Evolutionary conservation across 2,113 vertebrate species (phyloP), one percentile per base, ranked within the genome.

Genomic region (Mormyrus iriodes): DNA sequence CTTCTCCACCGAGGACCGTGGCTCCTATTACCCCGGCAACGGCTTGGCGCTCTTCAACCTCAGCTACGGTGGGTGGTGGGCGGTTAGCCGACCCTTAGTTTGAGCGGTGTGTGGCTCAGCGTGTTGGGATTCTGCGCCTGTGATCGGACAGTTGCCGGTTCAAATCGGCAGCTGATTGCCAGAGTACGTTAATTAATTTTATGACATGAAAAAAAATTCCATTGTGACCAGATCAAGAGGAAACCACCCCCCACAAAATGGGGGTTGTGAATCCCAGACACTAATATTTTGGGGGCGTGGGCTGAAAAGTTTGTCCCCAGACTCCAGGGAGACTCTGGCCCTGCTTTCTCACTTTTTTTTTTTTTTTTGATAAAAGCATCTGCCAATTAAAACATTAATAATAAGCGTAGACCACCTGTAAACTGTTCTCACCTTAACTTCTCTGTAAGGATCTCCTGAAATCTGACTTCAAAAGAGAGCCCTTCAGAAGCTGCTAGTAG

Each of bases 31-130:
- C 91, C 97, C 97, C 0, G 98, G 98, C 21, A 94, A 90, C 1
- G 98, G 97, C 52, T 97, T 96, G 73, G 98, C 97, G 35, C 90
- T 96, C 88, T 99, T 97, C 94, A 96, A 96, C 94, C 94, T 97
- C 90, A 95, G 94, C 90, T 97, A 97, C 0, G 84, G 98, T 98
- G 93, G 91, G 95, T 93, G 24, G 88, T 86, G 82, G 83, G 44
- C 58, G 89, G 82, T 84, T 86, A 24, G 6, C 27, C 12, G 13
- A 31, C 27, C 3, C 65, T 73, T 27, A 15, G 27, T 39, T 39
- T 76, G 13, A 76, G 31, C 69, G 27, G n/a, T 27, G n/a, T 10
- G 58, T 65, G 3, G 24, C 58, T 17, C 9, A 27, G n/a, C 27
- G 3, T 69, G 10, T 69, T 69, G 4, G 10, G n/a, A 4, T 31